Evolutionary conservation across 2,113 vertebrate genomes (phyloP).

Genomic region (Prunella fulvescens): DNA sequence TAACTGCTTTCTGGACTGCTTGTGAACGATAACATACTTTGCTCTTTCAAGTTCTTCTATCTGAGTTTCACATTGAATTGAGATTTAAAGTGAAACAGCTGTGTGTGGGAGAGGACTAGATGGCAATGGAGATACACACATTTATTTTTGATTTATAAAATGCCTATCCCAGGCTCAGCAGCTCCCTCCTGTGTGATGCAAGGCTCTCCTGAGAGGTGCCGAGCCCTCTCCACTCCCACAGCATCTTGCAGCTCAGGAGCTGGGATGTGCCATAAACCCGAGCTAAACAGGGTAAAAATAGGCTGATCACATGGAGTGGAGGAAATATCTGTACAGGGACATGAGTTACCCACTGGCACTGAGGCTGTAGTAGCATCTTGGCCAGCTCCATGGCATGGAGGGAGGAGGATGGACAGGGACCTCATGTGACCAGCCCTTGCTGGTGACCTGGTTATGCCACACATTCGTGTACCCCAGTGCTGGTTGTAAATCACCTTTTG

Average conservation of each 20-base stretch:
- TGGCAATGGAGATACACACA: slow-evolving; percentile 40
- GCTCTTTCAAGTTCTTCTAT: slow-evolving; percentile 55
- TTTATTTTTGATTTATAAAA: slow-evolving; percentile 67
- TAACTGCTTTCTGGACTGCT: slow-evolving; percentile 52
- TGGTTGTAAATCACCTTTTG: neutral
- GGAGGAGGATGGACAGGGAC: neutral
- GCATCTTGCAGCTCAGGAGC: slow-evolving; percentile 42
- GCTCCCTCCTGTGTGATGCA: slow-evolving; percentile 45
- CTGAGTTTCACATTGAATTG: slow-evolving; percentile 39
- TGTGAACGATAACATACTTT: slow-evolving; percentile 34
- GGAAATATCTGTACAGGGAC: neutral
- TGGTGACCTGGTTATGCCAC: neutral
- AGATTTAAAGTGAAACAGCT: slow-evolving; percentile 63
- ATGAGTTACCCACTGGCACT: neutral
- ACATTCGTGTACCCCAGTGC: fast-evolving
- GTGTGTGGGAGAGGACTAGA: slow-evolving; percentile 62
- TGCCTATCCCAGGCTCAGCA: slow-evolving; percentile 49
- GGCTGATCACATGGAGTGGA: neutral
- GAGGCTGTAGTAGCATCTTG: neutral
- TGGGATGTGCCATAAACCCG: neutral
- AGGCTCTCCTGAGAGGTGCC: slow-evolving; percentile 29
- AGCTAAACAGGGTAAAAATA: slow-evolving; percentile 17
- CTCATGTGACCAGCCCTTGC: neutral
- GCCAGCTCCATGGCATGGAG: neutral
- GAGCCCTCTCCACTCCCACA: slow-evolving; percentile 52